Base-by-base conservation (phyloP, 1,140 invertebrate species). In the Bombus soroeensis region DNA sequence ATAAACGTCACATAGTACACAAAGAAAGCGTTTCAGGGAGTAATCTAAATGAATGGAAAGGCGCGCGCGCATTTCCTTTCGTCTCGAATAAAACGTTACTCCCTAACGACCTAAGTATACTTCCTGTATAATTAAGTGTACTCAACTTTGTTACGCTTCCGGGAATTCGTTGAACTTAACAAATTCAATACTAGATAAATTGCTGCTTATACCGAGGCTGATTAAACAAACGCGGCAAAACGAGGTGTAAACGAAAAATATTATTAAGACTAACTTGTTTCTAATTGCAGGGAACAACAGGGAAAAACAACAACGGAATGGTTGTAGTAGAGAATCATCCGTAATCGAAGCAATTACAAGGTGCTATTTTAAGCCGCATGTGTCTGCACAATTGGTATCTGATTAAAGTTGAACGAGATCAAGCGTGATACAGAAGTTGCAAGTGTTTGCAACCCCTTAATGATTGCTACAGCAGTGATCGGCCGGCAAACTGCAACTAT, bases 1-100 rank as follows among this genome's bases (percentile, higher is more conserved):
- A 4, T 64, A 64, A 64, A 81, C 53, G n/a, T 74, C 47, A 28
- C 39, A 59, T 71, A 57, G 64, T 57, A 66, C 39, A 86, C 37
- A 82, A 87, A 83, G 70, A 62, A 77, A 78, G 39, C 57, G 77
- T 76, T 89, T 83, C 66, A 59, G 28, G 43, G 57, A 53, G 83
- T 47, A 74, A 81, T 89, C 79, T 83, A 59, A 71, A 72, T 80
- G 78, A 77, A 83, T 78, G 87, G 83, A 72, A 86, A 89, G 68
- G 43, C 84, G 74, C 28, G 62, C 62, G 79, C 47, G 43, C 66
- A 53, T 86, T 79, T 81, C 68, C 83, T 79, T 76, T 78, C 53
- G 62, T 85, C 68, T 80, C 73, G 70, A 83, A 78, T 68, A 47
- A 84, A 84, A 84, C 76, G 82, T 84, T 84, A 47, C 53, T 79